phyloP scores from a whole-genome alignment of 2,888 invertebrate species.

The Proisotoma minuta region DNA sequence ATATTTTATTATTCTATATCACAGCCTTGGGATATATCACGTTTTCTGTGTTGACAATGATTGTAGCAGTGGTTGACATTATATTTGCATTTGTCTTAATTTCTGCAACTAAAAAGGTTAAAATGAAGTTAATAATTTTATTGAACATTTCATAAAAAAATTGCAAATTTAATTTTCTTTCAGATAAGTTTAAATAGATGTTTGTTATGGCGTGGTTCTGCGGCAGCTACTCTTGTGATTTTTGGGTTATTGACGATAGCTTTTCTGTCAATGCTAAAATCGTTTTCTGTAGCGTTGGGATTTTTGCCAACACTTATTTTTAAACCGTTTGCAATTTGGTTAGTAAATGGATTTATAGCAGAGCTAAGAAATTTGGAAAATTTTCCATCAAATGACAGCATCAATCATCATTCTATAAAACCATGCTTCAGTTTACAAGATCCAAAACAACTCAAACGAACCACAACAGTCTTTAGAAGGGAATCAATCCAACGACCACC shows the following conservation, averaged over 20 bases:
- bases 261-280: constrained; percentile 23
- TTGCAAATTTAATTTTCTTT: neutral
- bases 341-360: constrained; percentile 24
- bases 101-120: constrained; percentile 20
- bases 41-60: constrained; percentile 20
- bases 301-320: constrained; percentile 28
- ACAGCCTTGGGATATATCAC: constrained; percentile 23
- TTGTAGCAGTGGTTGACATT: constrained; percentile 21
- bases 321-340: constrained; percentile 29
- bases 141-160: neutral
- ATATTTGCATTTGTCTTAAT: constrained; percentile 20
- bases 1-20: neutral
- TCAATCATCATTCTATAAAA: constrained; percentile 16
- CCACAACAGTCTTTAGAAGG: constrained; percentile 22
- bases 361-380: constrained; percentile 18
- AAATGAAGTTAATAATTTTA: neutral
- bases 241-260: constrained; percentile 26
- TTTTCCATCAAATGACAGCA: constrained; percentile 6
- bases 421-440: constrained; percentile 23
- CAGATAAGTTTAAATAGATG: constrained; percentile 30
- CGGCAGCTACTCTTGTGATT: constrained; percentile 21
- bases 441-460: constrained; percentile 12
- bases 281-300: constrained; percentile 19
- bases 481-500: neutral
- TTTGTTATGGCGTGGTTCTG: constrained; percentile 28